A percentile compares a stretch with the other conserved stretches of the same genome.
Evolutionary conservation across 2,797 vertebrate species (phyloP).

Genomic region (Cyprinodon diabolis): DNA sequence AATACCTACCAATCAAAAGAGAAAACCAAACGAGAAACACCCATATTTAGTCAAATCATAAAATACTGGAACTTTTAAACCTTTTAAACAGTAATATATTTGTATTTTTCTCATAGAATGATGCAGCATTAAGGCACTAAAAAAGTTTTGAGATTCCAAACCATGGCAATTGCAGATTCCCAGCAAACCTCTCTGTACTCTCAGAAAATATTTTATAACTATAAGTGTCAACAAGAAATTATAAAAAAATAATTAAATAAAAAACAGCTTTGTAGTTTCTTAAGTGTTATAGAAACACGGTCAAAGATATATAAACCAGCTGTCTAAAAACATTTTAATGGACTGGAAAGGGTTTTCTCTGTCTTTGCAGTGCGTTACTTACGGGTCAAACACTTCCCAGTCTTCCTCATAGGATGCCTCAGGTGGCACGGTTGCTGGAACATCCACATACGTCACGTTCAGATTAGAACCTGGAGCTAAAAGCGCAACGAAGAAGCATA

Average conservation of each 20-base stretch:
- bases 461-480: conserved; percentile 90
- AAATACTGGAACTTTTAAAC: not conserved
- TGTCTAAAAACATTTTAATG: not conserved
- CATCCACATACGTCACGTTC: conserved; percentile 88
- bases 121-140: not conserved
- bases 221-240: too few species aligned
- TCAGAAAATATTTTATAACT: too few species aligned
- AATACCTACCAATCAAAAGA: conserved; percentile 84
- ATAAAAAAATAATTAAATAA: too few species aligned
- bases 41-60: not conserved
- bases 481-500: conserved; percentile 28
- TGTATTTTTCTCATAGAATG: not conserved
- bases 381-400: conserved; percentile 99
- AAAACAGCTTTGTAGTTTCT: too few species aligned
- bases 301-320: too few species aligned
- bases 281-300: too few species aligned
- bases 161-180: not conserved
- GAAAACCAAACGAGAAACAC: not conserved
- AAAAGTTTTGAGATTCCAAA: not conserved
- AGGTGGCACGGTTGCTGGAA: conserved; percentile 83
- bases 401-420: conserved; percentile 98
- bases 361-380: conserved; percentile 69
- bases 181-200: too few species aligned
- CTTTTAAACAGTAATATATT: not conserved
- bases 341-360: not conserved